These are phyloP conservation scores for Pandemis corylana DNA, from an alignment of 2,888 invertebrate species.

Conservation along the genomic window DNA sequence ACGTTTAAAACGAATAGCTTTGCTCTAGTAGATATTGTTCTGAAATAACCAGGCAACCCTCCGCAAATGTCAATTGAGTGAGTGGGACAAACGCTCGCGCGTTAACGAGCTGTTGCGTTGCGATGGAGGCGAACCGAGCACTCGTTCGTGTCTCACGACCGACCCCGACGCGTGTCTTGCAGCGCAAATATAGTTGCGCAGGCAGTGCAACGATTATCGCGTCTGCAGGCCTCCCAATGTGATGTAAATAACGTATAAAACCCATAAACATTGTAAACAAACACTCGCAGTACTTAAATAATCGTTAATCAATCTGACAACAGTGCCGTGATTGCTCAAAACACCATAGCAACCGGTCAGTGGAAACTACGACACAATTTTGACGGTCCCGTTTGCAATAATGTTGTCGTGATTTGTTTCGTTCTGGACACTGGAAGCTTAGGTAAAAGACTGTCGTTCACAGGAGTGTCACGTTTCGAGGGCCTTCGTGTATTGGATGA, in stretches of 20 bases:
- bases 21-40: slow-evolving; percentile 22
- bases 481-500: slow-evolving; percentile 80
- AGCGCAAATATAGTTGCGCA: slow-evolving; percentile 80
- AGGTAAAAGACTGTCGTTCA: slow-evolving; percentile 63
- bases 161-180: slow-evolving; percentile 44
- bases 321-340: slow-evolving; percentile 65
- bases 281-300: slow-evolving; percentile 60
- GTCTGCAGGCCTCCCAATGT: slow-evolving; percentile 79
- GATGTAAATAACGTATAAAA: slow-evolving; percentile 78
- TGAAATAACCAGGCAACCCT: slow-evolving; percentile 59
- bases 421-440: slow-evolving; percentile 57
- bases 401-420: slow-evolving; percentile 72
- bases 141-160: slow-evolving; percentile 36
- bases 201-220: slow-evolving; percentile 82
- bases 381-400: slow-evolving; percentile 70
- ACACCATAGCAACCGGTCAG: slow-evolving; percentile 71
- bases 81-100: slow-evolving; percentile 59
- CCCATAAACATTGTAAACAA: slow-evolving; percentile 69
- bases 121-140: slow-evolving; percentile 61
- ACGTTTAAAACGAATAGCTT: neutral
- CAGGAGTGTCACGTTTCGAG: slow-evolving; percentile 71
- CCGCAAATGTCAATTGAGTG: slow-evolving; percentile 62
- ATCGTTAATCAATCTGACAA: slow-evolving; percentile 48
- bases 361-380: slow-evolving; percentile 73
- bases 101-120: slow-evolving; percentile 52